Conservation (phyloP, 2,113 vertebrate genomes). For the Trematocara macrostoma region DNA sequence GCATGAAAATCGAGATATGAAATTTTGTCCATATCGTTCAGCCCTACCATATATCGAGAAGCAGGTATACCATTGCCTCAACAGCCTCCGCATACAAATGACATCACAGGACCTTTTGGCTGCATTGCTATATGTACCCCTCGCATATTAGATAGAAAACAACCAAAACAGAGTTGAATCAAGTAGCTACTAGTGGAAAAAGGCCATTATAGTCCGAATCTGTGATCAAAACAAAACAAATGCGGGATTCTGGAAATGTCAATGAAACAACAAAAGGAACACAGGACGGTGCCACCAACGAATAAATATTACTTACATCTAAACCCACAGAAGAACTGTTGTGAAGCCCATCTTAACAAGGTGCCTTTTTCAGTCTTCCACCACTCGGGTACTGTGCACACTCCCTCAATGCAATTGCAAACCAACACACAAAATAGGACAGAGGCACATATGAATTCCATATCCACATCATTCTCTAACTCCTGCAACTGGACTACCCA, state of each 20-base stretch:
- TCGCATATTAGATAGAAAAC: neutral
- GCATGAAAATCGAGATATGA: too few relatives aligned
- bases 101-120: neutral
- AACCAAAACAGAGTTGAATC: neutral
- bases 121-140: neutral
- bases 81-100: neutral
- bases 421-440: neutral
- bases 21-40: too few relatives aligned
- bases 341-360: neutral
- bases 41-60: neutral
- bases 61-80: neutral
- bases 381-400: neutral
- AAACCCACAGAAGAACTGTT: neutral
- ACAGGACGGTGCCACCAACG: neutral
- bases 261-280: neutral
- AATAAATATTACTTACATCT: neutral
- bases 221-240: neutral
- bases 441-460: neutral
- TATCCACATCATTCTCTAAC: neutral
- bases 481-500: neutral
- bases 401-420: neutral
- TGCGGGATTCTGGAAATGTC: neutral
- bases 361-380: neutral
- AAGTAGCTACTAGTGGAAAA: neutral
- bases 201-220: neutral